Conservation (phyloP, 1,140 invertebrate genomes). For the Dinoponera quadriceps region DNA sequence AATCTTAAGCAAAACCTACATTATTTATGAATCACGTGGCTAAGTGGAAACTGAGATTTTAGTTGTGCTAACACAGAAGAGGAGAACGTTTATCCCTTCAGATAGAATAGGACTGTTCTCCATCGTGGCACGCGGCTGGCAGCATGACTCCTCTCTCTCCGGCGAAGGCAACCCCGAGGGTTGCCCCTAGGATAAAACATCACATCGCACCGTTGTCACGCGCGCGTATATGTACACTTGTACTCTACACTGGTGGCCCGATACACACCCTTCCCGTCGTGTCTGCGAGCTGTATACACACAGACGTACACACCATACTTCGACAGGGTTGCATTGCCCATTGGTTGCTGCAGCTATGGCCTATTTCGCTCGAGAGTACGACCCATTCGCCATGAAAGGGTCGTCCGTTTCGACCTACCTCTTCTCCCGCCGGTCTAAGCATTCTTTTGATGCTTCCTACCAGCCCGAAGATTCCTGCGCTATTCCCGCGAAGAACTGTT, state of each 20-base stretch:
- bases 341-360: conserved; percentile 85
- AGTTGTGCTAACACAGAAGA: conserved; percentile 68
- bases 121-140: conserved; percentile 67
- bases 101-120: conserved; percentile 76
- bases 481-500: conserved; percentile 47
- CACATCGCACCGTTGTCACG: conserved; percentile 68
- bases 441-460: conserved; percentile 67
- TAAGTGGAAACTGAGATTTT: conserved; percentile 82
- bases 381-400: conserved; percentile 84
- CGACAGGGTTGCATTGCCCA: conserved; percentile 81
- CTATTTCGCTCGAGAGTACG: conserved; percentile 85
- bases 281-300: conserved; percentile 41
- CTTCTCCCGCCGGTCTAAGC: conserved; percentile 38
- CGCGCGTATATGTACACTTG: conserved; percentile 53
- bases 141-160: conserved; percentile 62
- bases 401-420: conserved; percentile 79
- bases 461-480: conserved; percentile 60
- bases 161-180: conserved; percentile 65
- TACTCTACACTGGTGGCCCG: conserved; percentile 9
- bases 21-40: conserved; percentile 82
- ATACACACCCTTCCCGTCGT: conserved; percentile 26
- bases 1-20: conserved; percentile 70
- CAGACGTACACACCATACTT: conserved; percentile 62
- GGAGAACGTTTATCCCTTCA: conserved; percentile 77
- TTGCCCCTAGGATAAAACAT: conserved; percentile 74